A percentile compares a stretch with the other conserved stretches of the same genome.
Evolutionary conservation across 2,888 invertebrate species (phyloP).

Genomic region (Pseudanteris insignis): DNA sequence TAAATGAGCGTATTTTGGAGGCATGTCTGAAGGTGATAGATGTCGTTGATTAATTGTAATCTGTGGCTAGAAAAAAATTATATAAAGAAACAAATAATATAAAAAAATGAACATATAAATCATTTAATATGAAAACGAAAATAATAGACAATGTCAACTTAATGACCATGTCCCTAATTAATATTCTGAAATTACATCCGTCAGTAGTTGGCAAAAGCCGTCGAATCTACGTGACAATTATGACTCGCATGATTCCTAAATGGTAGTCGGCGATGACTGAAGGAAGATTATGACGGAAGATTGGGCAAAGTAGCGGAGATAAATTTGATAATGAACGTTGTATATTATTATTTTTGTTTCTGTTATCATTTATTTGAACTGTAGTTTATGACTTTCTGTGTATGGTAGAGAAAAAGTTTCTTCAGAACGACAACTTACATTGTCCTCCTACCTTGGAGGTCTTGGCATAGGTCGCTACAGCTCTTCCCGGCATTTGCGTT

Average conservation of each 20-base stretch:
- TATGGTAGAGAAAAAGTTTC: constrained; percentile 17
- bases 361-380: no score
- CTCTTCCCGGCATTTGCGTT: constrained; percentile 61
- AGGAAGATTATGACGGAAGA: constrained; percentile 16
- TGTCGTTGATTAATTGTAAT: constrained; percentile 31
- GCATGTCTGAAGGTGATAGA: constrained; percentile 20
- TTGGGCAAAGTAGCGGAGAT: constrained; percentile 14
- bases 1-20: constrained; percentile 25
- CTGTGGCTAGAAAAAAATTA: constrained; percentile 12
- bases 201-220: no score
- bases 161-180: no score
- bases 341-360: no score
- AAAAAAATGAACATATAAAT: no score
- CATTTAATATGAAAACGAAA: no score
- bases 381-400: no score
- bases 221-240: no score
- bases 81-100: constrained; percentile 6
- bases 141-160: no score
- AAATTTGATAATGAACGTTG: constrained; percentile 12
- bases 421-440: constrained; percentile 78
- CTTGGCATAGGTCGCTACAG: constrained; percentile 65
- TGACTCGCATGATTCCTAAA: no score
- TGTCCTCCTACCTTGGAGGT: constrained; percentile 77
- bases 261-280: constrained; percentile 1
- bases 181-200: no score